Conservation (phyloP, 92 coral and sea anemone genomes). For the Porites rus region DNA sequence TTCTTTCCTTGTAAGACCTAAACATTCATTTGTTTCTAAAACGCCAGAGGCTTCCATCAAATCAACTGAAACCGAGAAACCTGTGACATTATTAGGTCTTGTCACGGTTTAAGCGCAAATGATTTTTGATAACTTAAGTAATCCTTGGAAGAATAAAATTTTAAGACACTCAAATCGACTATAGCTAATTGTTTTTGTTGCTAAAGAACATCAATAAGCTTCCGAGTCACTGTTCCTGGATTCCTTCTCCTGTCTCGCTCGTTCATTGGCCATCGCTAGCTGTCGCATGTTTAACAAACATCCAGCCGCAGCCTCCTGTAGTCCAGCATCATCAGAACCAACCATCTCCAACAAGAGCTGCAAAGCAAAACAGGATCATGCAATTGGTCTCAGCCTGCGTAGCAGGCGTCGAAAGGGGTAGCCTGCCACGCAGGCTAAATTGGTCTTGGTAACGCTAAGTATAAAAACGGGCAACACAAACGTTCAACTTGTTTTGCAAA, state of each 20-base stretch:
- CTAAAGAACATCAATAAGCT: neutral
- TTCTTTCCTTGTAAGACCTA: no score
- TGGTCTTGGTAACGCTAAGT: no score
- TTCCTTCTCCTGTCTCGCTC: constrained; percentile 59
- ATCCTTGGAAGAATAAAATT: no score
- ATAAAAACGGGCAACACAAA: neutral
- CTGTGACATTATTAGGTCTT: no score
- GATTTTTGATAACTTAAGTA: no score
- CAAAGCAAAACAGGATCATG: neutral
- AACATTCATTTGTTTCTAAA: no score
- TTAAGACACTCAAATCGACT: neutral
- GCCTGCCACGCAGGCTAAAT: no score
- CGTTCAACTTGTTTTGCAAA: neutral
- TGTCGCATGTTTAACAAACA: constrained; percentile 85
- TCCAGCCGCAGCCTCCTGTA: constrained; percentile 95
- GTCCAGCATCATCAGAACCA: constrained; percentile 88
- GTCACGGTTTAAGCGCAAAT: no score
- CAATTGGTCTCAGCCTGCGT: no score
- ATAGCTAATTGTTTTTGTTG: neutral
- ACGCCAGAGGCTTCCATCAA: no score
- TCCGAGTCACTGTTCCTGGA: constrained; percentile 3
- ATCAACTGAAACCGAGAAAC: no score
- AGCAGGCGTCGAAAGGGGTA: no score
- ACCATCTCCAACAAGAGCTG: constrained; percentile 92
- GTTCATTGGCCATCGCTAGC: constrained; percentile 86